Evolutionary conservation across 2,888 invertebrate species (phyloP).

Genomic region (Stenodera caucasica): DNA sequence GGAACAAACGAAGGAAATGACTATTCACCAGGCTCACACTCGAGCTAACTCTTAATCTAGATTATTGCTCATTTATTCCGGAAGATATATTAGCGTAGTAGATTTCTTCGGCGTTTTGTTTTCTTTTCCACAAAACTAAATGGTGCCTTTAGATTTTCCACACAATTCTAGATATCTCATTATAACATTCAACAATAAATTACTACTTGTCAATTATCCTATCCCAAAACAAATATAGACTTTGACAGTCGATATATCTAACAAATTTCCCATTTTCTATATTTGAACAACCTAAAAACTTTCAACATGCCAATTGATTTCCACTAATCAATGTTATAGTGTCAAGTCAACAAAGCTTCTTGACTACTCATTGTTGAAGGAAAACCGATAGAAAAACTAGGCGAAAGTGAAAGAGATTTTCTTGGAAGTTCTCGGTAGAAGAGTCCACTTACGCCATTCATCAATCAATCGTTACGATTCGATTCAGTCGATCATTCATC

Average conservation of each 20-base stretch:
- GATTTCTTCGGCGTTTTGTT: neutral
- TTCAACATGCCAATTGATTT: neutral
- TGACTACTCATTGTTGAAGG: neutral
- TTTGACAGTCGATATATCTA: neutral
- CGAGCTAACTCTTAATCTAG: conserved; percentile 1
- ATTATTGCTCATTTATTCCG: neutral
- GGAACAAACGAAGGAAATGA: conserved; percentile 2
- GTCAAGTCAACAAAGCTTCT: neutral
- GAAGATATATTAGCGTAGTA: neutral
- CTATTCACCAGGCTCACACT: neutral
- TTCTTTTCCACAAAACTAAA: neutral
- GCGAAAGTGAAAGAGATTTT: neutral
- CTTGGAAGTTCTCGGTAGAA: neutral
- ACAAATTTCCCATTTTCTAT: neutral
- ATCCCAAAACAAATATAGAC: neutral
- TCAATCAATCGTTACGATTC: conserved; percentile 31
- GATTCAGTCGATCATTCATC: conserved; percentile 34
- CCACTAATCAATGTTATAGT: neutral
- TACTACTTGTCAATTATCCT: neutral
- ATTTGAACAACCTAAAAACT: too few relatives aligned
- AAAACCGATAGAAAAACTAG: neutral
- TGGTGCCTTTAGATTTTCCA: neutral
- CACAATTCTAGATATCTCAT: neutral
- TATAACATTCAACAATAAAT: neutral
- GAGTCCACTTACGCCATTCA: conserved; percentile 23